Percentiles rank a stretch among this genome's conserved stretches.
These are phyloP conservation scores for Suncus etruscus DNA, from an alignment of 2,113 vertebrate species.

Conservation along the genomic window DNA sequence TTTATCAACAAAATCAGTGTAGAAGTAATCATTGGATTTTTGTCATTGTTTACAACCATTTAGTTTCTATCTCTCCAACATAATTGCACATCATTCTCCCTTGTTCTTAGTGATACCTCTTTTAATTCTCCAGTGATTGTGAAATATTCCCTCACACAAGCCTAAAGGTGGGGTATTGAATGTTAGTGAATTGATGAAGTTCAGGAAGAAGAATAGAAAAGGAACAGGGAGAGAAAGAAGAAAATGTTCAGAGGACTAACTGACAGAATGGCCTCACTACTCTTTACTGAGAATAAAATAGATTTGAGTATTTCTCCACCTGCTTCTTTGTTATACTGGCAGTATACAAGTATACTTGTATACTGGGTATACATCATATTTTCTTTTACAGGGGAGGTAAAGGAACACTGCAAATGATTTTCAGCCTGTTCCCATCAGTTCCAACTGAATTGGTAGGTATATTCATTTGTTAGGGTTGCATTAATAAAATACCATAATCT, in stretches of 20 bases:
- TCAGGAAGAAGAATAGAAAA: not conserved
- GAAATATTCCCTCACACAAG: not conserved
- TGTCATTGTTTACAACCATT: not conserved
- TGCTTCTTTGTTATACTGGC: not conserved
- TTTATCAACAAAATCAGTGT: too few species aligned
- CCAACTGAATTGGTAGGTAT: not conserved
- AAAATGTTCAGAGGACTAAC: not conserved
- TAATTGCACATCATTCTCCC: not conserved
- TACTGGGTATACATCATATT: not conserved
- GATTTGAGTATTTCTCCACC: not conserved
- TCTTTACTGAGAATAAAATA: conserved; percentile 7
- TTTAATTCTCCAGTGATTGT: not conserved
- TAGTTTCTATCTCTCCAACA: not conserved
- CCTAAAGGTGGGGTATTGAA: not conserved
- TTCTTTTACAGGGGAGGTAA: not conserved
- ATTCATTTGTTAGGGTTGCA: not conserved
- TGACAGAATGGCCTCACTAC: not conserved
- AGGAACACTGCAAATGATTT: not conserved
- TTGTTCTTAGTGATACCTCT: not conserved
- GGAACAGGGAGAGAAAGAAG: not conserved
- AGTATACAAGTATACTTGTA: too few species aligned
- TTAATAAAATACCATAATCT: not conserved
- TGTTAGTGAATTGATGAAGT: not conserved
- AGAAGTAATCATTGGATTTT: not conserved
- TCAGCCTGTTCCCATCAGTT: not conserved